Conservation (phyloP, 2,797 vertebrate genomes). For the Alcedo atthis region DNA sequence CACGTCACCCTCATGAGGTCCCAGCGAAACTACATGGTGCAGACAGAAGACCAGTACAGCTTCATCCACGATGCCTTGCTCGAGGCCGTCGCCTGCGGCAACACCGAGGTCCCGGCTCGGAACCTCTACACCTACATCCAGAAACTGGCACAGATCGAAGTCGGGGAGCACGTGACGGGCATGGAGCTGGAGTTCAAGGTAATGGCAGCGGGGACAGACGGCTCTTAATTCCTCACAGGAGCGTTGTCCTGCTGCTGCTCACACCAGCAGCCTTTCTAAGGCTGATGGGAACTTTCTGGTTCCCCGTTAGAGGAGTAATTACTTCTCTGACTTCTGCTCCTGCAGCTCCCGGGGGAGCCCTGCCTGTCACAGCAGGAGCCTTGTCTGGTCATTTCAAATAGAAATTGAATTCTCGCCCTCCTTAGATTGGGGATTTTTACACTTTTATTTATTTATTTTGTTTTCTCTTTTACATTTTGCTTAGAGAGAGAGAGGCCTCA, state of each 20-base stretch:
- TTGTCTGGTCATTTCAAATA: not conserved
- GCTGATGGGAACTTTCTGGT: not conserved
- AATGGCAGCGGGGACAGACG: not conserved
- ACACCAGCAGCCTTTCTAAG: fast-evolving
- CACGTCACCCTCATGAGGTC: slow-evolving; percentile 97
- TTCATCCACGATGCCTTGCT: slow-evolving; percentile 97
- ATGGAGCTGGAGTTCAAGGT: slow-evolving; percentile 99
- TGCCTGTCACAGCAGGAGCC: not conserved
- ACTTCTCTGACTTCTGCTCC: not conserved
- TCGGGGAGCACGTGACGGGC: slow-evolving; percentile 93
- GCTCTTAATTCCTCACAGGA: not conserved
- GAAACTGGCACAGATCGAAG: slow-evolving; percentile 94
- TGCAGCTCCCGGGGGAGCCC: not conserved
- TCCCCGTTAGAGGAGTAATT: not conserved
- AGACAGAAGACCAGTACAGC: slow-evolving; percentile 99
- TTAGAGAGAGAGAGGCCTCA: not conserved
- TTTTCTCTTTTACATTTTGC: not conserved
- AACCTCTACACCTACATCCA: slow-evolving; percentile 97
- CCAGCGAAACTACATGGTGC: slow-evolving; percentile 98
- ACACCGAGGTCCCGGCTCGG: slow-evolving; percentile 93
- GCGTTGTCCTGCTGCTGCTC: not conserved
- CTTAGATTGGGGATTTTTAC: not conserved
- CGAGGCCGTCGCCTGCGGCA: slow-evolving; percentile 95
- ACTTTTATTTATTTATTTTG: too few relatives aligned
- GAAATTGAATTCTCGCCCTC: not conserved